Evolutionary conservation across 2,113 vertebrate species (phyloP), one percentile per base, ranked within the genome.

Genomic region (Pollimyrus isidori): DNA sequence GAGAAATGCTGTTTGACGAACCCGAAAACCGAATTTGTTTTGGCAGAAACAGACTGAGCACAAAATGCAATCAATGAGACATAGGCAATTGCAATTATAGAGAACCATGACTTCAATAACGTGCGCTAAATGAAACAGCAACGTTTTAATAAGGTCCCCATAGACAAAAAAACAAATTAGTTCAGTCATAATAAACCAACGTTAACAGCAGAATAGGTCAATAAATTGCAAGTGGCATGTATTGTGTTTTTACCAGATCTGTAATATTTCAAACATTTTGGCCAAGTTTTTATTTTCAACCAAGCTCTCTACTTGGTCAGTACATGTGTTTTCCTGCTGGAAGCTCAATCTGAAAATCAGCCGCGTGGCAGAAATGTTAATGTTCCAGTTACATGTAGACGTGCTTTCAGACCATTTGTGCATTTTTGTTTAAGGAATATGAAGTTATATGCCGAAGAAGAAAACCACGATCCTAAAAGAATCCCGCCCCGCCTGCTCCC

Each of bases 1-100:
- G 88, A 73, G 46, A 46, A 48, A 82, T 52, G 58, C 82, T 86
- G 84, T 91, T 86, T 87, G 30, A 2, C 53, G 84, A 86, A 84
- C 84, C 73, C 76, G 62, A 88, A 90, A 73, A 88, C 50, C 35
- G 2, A 48, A 46, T 73, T 87, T 48, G 65, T 45, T 56, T 69
- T 35, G 53, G 45, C 23, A 86, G 26, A 56, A 73, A 80, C 13
- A 39, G 48, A 39, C 49, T 7, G 23, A 30, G 21, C 35, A 26
- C 7, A 10, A 82, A 52, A 52, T 45, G 21, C 42, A 48, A 84
- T 42, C 73, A 7, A 48, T 48, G 9, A 84, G 42, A 82, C 39
- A 45, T 7, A n/a, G 23, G 45, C 82, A 1, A n/a, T 48, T 84
- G 17, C 39, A 48, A 48, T 84, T 48, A 84, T 39, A 48, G 82